phyloP scores from a whole-genome alignment of 2,888 invertebrate genomes.

The Melipona beecheii region DNA sequence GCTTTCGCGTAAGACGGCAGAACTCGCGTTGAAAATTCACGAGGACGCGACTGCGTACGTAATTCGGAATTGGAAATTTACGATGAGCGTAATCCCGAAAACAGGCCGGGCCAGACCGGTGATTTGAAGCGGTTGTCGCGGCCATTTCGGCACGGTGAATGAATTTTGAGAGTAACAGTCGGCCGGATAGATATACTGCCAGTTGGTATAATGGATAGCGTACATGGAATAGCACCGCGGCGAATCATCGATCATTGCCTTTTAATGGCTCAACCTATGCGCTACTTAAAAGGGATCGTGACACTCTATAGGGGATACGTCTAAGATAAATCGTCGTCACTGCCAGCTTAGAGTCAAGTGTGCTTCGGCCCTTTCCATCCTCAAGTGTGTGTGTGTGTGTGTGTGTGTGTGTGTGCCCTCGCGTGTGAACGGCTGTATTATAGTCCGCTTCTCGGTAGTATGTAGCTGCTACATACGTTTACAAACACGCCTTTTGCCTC shows the following conservation, averaged over 20 bases:
- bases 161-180: constrained; percentile 47
- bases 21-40: neutral
- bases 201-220: constrained; percentile 64
- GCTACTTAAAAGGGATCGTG: constrained; percentile 68
- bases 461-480: neutral
- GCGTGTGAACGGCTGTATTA: constrained; percentile 30
- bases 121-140: constrained; percentile 51
- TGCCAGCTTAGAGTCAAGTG: constrained; percentile 67
- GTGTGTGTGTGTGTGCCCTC: constrained; percentile 15
- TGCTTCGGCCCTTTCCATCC: constrained; percentile 57
- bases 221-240: constrained; percentile 67
- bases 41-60: neutral
- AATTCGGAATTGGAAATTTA: constrained; percentile 25
- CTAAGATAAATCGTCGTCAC: constrained; percentile 77
- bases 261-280: constrained; percentile 65
- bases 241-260: constrained; percentile 80
- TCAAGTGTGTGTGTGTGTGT: constrained; percentile 28
- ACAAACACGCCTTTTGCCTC: constrained; percentile 19
- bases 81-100: constrained; percentile 27
- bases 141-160: constrained; percentile 50
- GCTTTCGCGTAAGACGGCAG: neutral
- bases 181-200: constrained; percentile 60
- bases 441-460: constrained; percentile 8
- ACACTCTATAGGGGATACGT: constrained; percentile 66
- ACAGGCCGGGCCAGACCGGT: constrained; percentile 8